A percentile compares a stretch with the other conserved stretches of the same genome.
phyloP scores from a whole-genome alignment of 2,888 invertebrate genomes.

The Trypoxylon attenuatum region DNA sequence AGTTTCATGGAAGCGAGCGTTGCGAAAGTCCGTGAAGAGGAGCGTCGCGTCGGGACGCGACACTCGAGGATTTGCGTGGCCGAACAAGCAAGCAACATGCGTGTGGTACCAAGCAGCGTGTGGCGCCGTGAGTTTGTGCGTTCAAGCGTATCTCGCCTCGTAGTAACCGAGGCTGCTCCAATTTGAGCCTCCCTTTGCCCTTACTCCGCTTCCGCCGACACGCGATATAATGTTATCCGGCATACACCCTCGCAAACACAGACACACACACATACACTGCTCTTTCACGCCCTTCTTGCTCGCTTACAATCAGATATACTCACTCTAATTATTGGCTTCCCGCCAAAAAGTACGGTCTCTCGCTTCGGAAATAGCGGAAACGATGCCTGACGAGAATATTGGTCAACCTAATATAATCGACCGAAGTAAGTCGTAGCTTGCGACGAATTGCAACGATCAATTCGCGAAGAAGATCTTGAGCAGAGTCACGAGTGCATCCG shows the following conservation, averaged over 20 bases:
- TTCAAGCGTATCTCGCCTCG: constrained; percentile 60
- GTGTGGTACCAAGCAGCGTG: constrained; percentile 46
- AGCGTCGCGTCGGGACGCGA: neutral
- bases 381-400: too few species aligned
- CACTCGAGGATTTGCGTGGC: constrained; percentile 24
- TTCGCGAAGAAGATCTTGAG: neutral
- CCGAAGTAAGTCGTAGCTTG: too few species aligned
- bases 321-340: neutral
- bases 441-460: too few species aligned
- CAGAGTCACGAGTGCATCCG: neutral
- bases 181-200: constrained; percentile 63
- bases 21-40: neutral
- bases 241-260: too few species aligned
- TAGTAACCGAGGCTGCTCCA: constrained; percentile 62
- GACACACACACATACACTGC: too few species aligned
- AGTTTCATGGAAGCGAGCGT: neutral
- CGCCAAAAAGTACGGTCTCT: neutral
- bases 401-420: too few species aligned
- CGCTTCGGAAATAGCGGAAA: too few species aligned
- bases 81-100: too few species aligned
- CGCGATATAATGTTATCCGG: constrained; percentile 59
- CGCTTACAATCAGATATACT: too few species aligned
- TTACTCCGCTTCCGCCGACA: constrained; percentile 62
- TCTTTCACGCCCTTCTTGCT: too few species aligned
- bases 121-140: constrained; percentile 63